These are phyloP conservation scores for Hedychridium roseum DNA, from an alignment of 2,888 invertebrate genomes.

Conservation along the genomic window DNA sequence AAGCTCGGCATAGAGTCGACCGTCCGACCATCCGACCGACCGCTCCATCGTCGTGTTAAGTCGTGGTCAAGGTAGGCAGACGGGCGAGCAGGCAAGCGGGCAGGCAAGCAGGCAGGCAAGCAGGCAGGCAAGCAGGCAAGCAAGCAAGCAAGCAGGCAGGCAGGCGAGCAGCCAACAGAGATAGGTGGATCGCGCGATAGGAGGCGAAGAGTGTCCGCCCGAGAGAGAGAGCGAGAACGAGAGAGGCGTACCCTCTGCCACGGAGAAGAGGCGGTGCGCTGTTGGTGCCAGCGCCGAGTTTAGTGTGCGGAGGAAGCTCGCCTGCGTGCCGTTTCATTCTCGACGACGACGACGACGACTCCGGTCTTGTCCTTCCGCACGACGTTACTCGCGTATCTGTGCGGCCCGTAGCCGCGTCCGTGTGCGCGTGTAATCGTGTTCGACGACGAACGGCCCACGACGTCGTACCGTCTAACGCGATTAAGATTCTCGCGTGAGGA, in stretches of 20 bases:
- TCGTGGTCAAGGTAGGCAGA: neutral
- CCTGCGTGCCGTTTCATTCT: slow-evolving; percentile 6
- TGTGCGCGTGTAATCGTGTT: slow-evolving; percentile 4
- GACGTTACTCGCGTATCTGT: neutral
- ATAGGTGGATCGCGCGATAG: slow-evolving; percentile 4
- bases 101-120: slow-evolving; percentile 10
- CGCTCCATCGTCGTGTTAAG: neutral
- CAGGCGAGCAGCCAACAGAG: slow-evolving; percentile 10
- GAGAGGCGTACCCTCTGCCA: slow-evolving; percentile 28
- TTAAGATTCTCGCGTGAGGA: neutral
- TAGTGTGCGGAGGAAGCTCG: slow-evolving; percentile 29
- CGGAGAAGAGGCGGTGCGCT: slow-evolving; percentile 43
- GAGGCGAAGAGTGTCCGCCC: slow-evolving; percentile 3
- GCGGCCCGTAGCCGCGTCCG: neutral
- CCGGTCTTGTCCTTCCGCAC: slow-evolving; percentile 1
- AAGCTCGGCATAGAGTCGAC: slow-evolving; percentile 21
- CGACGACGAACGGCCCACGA: neutral
- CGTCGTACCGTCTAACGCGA: slow-evolving; percentile 1
- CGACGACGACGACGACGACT: slow-evolving; percentile 2
- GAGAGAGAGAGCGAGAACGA: slow-evolving; percentile 4
- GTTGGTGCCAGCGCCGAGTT: slow-evolving; percentile 29
- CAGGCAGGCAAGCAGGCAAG: slow-evolving; percentile 4
- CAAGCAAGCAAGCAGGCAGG: slow-evolving; percentile 15
- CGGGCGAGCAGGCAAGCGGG: slow-evolving; percentile 15
- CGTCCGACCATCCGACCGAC: neutral